These are phyloP conservation scores for Amphipoea oculea DNA, from an alignment of 2,888 invertebrate species.

Conservation along the genomic window DNA sequence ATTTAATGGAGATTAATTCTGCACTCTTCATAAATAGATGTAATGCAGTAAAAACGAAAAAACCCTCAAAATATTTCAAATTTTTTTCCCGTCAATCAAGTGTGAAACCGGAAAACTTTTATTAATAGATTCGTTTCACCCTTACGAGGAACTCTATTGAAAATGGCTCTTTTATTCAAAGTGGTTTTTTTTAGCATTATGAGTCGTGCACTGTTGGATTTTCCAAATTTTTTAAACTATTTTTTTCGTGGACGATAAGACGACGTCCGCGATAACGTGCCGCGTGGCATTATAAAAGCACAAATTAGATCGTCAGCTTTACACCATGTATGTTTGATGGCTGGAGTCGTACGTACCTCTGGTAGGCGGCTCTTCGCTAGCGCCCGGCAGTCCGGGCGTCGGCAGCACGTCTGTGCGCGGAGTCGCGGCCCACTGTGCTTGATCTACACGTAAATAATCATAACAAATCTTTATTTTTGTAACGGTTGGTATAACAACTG, in stretches of 20 bases:
- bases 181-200: too few relatives aligned
- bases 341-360: slow-evolving; percentile 25
- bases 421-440: slow-evolving; percentile 59
- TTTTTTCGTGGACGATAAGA: background rate
- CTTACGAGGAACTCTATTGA: too few relatives aligned
- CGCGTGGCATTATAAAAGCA: background rate
- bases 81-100: too few relatives aligned
- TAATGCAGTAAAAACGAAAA: too few relatives aligned
- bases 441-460: slow-evolving; percentile 41
- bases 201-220: too few relatives aligned
- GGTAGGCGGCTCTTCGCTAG: slow-evolving; percentile 31
- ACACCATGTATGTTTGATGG: too few relatives aligned
- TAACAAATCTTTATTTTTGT: background rate
- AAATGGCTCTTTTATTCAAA: too few relatives aligned
- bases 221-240: background rate
- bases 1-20: too few relatives aligned
- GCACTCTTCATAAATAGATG: too few relatives aligned
- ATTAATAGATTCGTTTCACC: too few relatives aligned
- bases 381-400: slow-evolving; percentile 48
- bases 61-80: too few relatives aligned
- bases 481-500: background rate
- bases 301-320: background rate
- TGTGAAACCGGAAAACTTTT: too few relatives aligned
- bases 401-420: slow-evolving; percentile 62
- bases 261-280: background rate